Conservation (phyloP, 2,888 invertebrate species). For the Athalia circularis region DNA sequence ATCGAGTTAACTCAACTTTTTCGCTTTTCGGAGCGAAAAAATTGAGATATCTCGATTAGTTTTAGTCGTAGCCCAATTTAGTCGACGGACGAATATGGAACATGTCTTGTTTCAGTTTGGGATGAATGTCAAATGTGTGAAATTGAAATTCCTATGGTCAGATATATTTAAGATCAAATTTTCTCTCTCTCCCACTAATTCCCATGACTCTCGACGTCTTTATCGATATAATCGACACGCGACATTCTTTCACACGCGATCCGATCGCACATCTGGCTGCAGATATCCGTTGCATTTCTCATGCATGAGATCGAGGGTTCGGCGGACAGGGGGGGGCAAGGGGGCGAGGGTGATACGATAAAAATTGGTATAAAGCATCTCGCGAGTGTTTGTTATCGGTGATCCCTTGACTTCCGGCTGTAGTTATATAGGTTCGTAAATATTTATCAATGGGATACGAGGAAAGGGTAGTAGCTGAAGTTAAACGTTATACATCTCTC, state of each 20-base stretch:
- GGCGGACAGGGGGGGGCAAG: background rate
- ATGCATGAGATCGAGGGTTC: constrained; percentile 15
- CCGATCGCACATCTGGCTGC: constrained; percentile 6
- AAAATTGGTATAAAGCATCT: constrained; percentile 12
- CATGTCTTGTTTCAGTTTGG: no score
- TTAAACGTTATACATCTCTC: background rate
- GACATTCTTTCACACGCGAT: constrained; percentile 40
- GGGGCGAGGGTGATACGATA: constrained; percentile 1
- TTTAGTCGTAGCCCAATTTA: no score
- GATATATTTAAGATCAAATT: background rate
- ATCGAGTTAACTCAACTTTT: no score
- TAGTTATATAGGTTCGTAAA: constrained; percentile 25
- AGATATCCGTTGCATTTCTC: constrained; percentile 33
- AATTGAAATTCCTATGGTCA: no score
- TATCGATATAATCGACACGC: constrained; percentile 27
- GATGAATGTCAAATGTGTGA: no score
- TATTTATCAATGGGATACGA: constrained; percentile 42
- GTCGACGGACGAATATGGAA: background rate
- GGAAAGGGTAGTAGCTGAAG: background rate
- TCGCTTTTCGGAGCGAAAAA: no score
- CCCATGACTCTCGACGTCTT: background rate
- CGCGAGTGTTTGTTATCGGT: constrained; percentile 38
- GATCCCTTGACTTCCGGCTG: constrained; percentile 45
- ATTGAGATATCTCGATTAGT: no score
- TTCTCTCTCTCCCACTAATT: background rate